Base-by-base conservation (phyloP, 2,113 vertebrate genomes). In the Orientallactaga bullata region DNA sequence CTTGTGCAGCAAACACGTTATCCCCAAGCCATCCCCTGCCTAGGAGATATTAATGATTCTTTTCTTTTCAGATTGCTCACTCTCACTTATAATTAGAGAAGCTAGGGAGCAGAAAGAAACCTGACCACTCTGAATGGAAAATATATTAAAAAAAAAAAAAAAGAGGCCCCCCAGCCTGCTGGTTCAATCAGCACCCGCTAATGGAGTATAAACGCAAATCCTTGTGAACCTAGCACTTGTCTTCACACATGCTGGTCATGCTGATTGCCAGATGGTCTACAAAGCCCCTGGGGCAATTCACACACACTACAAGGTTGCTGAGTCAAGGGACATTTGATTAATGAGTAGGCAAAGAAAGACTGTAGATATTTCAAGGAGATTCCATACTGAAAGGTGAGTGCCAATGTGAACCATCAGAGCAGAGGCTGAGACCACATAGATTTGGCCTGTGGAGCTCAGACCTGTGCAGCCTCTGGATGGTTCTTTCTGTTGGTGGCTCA, bases 291-390 rank as follows among this genome's bases (percentile, higher is more conserved):
- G 11, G 24, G 30, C 12, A 94, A 90, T 1, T 90, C 66, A 66
- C 10, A 92, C 6, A 7, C 24, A 26, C 24, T 30, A 6, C 78
- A 87, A 32, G 51, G 42, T 13, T 92, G 23, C n/a, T 77, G 26
- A 91, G 11, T 68, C 35, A 84, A 35, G 60, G 84, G 26, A 80
- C 11, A 39, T 20, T 61, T 51, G 32, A 60, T 72, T 81, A 78
- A 82, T 69, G 12, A 69, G 35, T 24, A 89, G 12, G 10, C 32
- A 93, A 85, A 94, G 32, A 93, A 91, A 94, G 12, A 66, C 73
- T 63, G 61, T 35, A 85, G 39, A 88, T 85, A 77, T 63, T 68
- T 37, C 8, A 89, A 60, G 26, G 4, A 72, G 20, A 85, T 87
- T 85, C 66, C 28, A 42, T 55, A 24, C 65, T 84, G 15, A 71